A percentile compares a stretch with the other conserved stretches of the same genome.
Evolutionary conservation across 2,113 vertebrate species (phyloP).

Genomic region (Paedocypris sp.): DNA sequence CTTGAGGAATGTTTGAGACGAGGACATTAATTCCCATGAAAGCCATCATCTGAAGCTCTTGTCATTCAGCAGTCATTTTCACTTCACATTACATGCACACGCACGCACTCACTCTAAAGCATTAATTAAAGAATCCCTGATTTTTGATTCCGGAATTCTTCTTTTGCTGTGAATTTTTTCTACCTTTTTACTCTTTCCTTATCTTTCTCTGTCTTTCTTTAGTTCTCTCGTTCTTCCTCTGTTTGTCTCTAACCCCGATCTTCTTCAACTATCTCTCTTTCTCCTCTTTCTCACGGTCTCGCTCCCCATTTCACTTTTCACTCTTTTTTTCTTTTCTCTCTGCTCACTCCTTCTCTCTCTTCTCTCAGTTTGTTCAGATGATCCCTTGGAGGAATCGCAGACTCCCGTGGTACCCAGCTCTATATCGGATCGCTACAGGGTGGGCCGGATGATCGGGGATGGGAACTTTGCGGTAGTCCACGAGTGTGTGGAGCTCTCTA

Average conservation of each 20-base stretch:
- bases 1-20: background rate
- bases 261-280: no score
- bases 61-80: background rate
- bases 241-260: no score
- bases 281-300: no score
- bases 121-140: background rate
- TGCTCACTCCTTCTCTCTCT: constrained; percentile 44
- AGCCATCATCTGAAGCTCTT: background rate
- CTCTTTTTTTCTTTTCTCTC: no score
- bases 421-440: constrained; percentile 90
- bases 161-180: no score
- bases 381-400: constrained; percentile 74
- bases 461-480: constrained; percentile 96
- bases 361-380: constrained; percentile 69
- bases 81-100: background rate
- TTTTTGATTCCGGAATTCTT: background rate
- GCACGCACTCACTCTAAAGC: background rate
- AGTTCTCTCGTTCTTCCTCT: no score
- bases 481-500: constrained; percentile 94
- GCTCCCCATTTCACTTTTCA: no score
- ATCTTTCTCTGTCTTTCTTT: no score
- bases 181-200: no score
- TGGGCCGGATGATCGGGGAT: constrained; percentile 87
- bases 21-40: background rate
- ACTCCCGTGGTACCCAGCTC: constrained; percentile 68